phyloP scores from a whole-genome alignment of 2,888 invertebrate species.

The Cataglyphis albicans region DNA sequence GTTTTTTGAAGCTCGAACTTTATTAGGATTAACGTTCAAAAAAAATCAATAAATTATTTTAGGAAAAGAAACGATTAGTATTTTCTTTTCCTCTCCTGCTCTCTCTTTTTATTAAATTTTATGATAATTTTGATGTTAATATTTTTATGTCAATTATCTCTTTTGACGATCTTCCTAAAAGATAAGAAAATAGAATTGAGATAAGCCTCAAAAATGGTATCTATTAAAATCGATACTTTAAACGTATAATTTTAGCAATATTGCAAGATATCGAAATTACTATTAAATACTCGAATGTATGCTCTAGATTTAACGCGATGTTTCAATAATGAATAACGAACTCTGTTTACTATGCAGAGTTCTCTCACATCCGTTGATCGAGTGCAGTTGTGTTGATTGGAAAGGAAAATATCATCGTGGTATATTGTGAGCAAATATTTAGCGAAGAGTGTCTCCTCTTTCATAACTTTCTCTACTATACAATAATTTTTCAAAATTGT shows the following conservation, averaged over 20 bases:
- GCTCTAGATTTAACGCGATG: background rate
- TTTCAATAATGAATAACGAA: background rate
- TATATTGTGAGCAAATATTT: constrained; percentile 7
- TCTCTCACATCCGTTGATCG: background rate
- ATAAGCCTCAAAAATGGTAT: background rate
- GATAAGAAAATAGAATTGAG: background rate
- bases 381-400: background rate
- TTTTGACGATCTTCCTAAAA: background rate
- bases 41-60: background rate
- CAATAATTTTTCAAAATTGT: constrained; percentile 1
- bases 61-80: background rate
- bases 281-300: background rate
- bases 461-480: background rate
- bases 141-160: background rate
- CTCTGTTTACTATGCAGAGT: background rate
- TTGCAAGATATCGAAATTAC: background rate
- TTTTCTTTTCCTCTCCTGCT: background rate
- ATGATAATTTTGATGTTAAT: background rate
- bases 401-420: background rate
- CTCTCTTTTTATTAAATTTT: background rate
- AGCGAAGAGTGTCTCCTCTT: background rate
- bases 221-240: background rate
- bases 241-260: background rate
- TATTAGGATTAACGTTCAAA: background rate
- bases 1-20: background rate